Percentiles rank a stretch among this genome's conserved stretches.
phyloP scores from a whole-genome alignment of 2,888 invertebrate species.

The Aphidius colemani region DNA sequence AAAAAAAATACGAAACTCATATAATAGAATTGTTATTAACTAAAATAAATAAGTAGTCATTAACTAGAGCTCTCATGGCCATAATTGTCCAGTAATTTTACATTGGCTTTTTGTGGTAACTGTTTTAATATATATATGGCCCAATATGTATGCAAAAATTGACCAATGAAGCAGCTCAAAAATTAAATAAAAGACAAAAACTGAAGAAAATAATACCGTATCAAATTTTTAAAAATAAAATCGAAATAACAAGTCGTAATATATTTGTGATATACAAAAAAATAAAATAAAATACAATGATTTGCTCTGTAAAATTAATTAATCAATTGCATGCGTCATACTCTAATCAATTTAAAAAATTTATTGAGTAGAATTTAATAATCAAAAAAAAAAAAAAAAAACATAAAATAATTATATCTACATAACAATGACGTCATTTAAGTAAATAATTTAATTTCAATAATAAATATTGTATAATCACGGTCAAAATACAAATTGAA shows the following conservation, averaged over 20 bases:
- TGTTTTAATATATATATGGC: slow-evolving; percentile 9
- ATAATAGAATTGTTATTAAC: slow-evolving; percentile 31
- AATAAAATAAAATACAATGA: slow-evolving; percentile 33
- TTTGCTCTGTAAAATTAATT: slow-evolving; percentile 27
- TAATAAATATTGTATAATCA: slow-evolving; percentile 3
- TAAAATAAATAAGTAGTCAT: slow-evolving; percentile 28
- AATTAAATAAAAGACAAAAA: slow-evolving; percentile 33
- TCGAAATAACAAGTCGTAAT: slow-evolving; percentile 41
- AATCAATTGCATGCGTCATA: slow-evolving; percentile 32
- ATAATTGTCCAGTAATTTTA: slow-evolving; percentile 14
- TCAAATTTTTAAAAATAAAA: slow-evolving; percentile 25
- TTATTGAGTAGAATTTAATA: slow-evolving; percentile 29
- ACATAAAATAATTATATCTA: not conserved
- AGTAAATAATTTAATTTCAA: slow-evolving; percentile 27
- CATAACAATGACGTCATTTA: slow-evolving; percentile 27
- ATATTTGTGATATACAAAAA: slow-evolving; percentile 41
- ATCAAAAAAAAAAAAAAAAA: slow-evolving; percentile 13
- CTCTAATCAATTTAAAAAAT: slow-evolving; percentile 29
- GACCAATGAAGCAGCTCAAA: slow-evolving; percentile 32
- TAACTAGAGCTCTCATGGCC: slow-evolving; percentile 30
- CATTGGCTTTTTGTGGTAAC: slow-evolving; percentile 20
- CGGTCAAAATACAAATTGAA: not conserved
- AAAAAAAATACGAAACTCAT: slow-evolving; percentile 17
- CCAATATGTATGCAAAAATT: slow-evolving; percentile 26
- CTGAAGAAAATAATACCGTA: slow-evolving; percentile 34